phyloP scores from a whole-genome alignment of 2,113 vertebrate species.

The Megatriorchis doriae region DNA sequence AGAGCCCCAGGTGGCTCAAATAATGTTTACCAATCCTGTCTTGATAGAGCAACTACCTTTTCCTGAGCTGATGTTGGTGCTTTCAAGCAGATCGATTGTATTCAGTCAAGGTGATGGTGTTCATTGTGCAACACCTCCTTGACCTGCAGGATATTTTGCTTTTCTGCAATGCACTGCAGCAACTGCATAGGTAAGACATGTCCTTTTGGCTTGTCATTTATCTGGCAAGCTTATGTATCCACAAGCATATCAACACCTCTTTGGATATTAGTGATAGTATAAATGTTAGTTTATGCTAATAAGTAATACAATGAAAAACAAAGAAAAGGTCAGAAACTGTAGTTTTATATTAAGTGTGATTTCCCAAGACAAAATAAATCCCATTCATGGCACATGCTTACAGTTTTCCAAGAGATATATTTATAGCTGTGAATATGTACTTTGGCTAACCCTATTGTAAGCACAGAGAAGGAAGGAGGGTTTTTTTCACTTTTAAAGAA shows the following conservation, averaged over 20 bases:
- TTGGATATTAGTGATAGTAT: neutral
- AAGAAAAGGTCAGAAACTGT: conserved; percentile 50
- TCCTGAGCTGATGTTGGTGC: neutral
- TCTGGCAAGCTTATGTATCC: neutral
- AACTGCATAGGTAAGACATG: neutral
- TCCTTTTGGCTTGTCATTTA: neutral
- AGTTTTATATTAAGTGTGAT: conserved; percentile 28
- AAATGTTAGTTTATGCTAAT: conserved; percentile 61
- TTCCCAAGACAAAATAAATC: conserved; percentile 40
- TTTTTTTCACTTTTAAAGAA: conserved; percentile 21
- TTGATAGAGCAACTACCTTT: neutral
- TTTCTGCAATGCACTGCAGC: neutral
- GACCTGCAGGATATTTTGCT: neutral
- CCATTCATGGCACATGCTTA: neutral
- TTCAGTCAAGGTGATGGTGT: neutral
- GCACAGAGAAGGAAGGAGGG: neutral
- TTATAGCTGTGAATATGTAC: conserved; percentile 54
- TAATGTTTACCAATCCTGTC: neutral
- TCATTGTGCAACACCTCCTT: neutral
- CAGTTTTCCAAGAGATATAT: conserved; percentile 32
- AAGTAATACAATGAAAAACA: conserved; percentile 16
- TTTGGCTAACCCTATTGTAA: conserved; percentile 50
- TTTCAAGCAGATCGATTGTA: neutral
- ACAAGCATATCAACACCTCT: neutral
- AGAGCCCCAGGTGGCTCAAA: neutral